These are phyloP conservation scores for Protodeltote pygarga DNA, from an alignment of 2,888 invertebrate species.

Conservation along the genomic window DNA sequence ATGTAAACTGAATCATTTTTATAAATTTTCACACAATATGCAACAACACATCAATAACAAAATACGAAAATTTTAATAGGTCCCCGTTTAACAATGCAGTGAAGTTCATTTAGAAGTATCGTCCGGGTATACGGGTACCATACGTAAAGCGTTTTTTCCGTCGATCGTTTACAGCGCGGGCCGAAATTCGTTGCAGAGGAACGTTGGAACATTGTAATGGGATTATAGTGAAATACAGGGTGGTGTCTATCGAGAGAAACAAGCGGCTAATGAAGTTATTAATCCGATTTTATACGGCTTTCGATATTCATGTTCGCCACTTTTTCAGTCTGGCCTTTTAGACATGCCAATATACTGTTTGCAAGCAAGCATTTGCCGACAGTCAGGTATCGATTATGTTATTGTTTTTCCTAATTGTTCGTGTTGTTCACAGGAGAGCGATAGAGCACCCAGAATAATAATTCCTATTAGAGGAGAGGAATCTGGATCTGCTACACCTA, in stretches of 20 bases:
- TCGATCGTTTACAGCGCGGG: conserved; percentile 42
- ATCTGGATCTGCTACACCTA: conserved; percentile 64
- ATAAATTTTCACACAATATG: not conserved
- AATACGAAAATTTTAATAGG: conserved; percentile 25
- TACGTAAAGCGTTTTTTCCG: conserved; percentile 52
- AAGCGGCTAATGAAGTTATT: conserved; percentile 87
- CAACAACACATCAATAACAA: conserved; percentile 4
- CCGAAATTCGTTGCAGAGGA: conserved; percentile 70
- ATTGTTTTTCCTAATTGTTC: conserved; percentile 25
- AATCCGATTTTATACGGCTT: conserved; percentile 83
- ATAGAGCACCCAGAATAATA: conserved; percentile 53
- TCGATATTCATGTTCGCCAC: conserved; percentile 68
- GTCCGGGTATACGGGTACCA: conserved; percentile 8
- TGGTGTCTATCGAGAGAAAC: conserved; percentile 83
- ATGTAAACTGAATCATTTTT: too few species aligned
- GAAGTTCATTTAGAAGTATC: conserved; percentile 35
- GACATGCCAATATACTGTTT: conserved; percentile 57
- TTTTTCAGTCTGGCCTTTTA: conserved; percentile 61
- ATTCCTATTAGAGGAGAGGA: conserved; percentile 61
- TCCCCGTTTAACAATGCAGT: conserved; percentile 31
- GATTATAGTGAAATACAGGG: conserved; percentile 84
- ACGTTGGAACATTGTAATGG: conserved; percentile 73
- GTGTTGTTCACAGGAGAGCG: conserved; percentile 66
- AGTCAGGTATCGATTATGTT: conserved; percentile 39
- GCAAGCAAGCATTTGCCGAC: conserved; percentile 31